A percentile compares a stretch with the other conserved stretches of the same genome.
phyloP scores from a whole-genome alignment of 2,113 vertebrate genomes.

The Nesogale talazaci region DNA sequence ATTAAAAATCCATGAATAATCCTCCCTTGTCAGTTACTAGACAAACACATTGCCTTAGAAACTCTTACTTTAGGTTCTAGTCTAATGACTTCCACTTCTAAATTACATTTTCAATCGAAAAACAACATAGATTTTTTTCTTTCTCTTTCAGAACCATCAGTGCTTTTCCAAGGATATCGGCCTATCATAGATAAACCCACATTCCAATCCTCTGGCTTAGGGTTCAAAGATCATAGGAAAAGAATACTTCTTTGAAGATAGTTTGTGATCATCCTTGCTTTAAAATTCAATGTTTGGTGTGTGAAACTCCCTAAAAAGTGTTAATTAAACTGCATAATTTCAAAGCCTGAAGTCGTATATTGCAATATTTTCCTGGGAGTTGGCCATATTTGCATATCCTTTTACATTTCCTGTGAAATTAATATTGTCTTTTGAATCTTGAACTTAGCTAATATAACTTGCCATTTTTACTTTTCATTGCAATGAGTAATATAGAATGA shows the following conservation, averaged over 20 bases:
- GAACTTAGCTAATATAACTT: conserved; percentile 81
- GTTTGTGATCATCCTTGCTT: conserved; percentile 53
- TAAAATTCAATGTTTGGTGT: conserved; percentile 65
- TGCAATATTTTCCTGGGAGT: conserved; percentile 82
- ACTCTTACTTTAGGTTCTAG: conserved; percentile 63
- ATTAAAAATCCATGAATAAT: conserved; percentile 63
- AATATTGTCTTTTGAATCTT: conserved; percentile 81
- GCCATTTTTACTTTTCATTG: conserved; percentile 82
- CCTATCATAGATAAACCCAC: conserved; percentile 26
- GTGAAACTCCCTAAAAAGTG: conserved; percentile 75
- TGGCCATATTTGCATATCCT: conserved; percentile 85
- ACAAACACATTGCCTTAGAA: conserved; percentile 59
- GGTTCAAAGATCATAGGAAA: conserved; percentile 45
- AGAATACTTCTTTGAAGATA: conserved; percentile 45
- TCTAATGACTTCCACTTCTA: conserved; percentile 50
- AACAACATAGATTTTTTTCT: conserved; percentile 44
- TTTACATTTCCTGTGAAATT: conserved; percentile 79
- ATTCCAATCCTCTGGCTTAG: neutral
- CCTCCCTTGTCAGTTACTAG: conserved; percentile 41
- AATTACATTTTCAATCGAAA: conserved; percentile 71
- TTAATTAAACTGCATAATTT: conserved; percentile 86
- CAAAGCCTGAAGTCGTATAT: conserved; percentile 84
- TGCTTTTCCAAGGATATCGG: conserved; percentile 53
- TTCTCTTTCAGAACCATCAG: conserved; percentile 15
- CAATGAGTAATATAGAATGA: conserved; percentile 79